Percentiles rank a stretch among this genome's conserved stretches.
phyloP scores from a whole-genome alignment of 2,888 invertebrate species.

The Lutraria lutraria region DNA sequence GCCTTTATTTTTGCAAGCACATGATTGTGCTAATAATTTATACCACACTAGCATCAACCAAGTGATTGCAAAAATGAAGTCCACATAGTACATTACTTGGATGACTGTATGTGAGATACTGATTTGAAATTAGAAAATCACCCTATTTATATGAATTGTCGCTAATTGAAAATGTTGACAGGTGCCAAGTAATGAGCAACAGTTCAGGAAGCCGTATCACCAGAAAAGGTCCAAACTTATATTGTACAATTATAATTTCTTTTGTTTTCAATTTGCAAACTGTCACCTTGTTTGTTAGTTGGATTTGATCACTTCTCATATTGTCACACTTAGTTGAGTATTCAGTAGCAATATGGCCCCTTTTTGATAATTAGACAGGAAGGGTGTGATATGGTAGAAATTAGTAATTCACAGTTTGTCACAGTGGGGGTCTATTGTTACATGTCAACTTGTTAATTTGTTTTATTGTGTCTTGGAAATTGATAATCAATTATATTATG shows the following conservation, averaged over 20 bases:
- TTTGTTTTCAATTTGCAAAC: slow-evolving; percentile 47
- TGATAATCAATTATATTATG: background rate
- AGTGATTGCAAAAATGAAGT: slow-evolving; percentile 30
- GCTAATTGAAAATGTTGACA: slow-evolving; percentile 37
- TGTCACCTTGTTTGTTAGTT: slow-evolving; percentile 51
- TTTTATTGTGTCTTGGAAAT: slow-evolving; percentile 26
- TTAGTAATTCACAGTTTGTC: slow-evolving; percentile 42
- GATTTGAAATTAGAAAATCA: background rate
- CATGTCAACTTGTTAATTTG: slow-evolving; percentile 44
- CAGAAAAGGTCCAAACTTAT: slow-evolving; percentile 26
- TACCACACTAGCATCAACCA: slow-evolving; percentile 45
- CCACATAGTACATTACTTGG: background rate
- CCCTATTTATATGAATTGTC: slow-evolving; percentile 39
- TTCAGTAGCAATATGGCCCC: slow-evolving; percentile 41
- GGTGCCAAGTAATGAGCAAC: slow-evolving; percentile 56
- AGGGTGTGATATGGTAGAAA: slow-evolving; percentile 42
- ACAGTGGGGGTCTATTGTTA: background rate
- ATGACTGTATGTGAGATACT: background rate
- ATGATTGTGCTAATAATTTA: slow-evolving; percentile 52
- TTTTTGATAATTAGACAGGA: slow-evolving; percentile 24
- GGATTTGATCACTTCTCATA: slow-evolving; percentile 46
- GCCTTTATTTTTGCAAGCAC: slow-evolving; percentile 51
- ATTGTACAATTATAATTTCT: slow-evolving; percentile 23
- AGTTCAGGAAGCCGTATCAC: slow-evolving; percentile 42
- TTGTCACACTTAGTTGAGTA: slow-evolving; percentile 48